Conservation (phyloP, 2,797 vertebrate species). For the Eulemur albifrons region DNA sequence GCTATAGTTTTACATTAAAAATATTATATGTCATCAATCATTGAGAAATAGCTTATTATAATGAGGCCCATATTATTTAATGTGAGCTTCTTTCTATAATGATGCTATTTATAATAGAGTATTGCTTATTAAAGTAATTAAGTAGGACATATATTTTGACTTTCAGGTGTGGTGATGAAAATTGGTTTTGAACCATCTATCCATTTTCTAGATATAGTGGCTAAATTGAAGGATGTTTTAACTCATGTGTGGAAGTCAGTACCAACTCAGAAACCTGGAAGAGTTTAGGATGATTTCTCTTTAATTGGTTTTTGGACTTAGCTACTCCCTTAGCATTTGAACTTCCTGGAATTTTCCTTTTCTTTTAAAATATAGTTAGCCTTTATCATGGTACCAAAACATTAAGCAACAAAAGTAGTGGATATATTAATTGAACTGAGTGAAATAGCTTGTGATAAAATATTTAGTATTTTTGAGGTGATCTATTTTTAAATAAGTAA, state of each 20-base stretch:
- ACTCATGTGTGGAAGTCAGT: neutral
- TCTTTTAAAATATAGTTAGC: neutral
- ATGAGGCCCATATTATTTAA: neutral
- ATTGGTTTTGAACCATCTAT: neutral
- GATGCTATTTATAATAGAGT: neutral
- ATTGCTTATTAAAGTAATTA: neutral
- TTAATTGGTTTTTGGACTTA: neutral
- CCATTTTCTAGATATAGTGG: neutral
- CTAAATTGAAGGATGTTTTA: neutral
- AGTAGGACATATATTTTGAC: neutral
- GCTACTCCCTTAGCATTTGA: neutral
- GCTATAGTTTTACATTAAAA: neutral
- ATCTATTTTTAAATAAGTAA: neutral
- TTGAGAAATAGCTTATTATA: neutral
- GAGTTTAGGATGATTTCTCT: neutral
- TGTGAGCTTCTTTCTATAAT: neutral
- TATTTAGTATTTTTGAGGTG: neutral
- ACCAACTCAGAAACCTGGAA: neutral
- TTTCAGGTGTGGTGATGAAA: constrained; percentile 31
- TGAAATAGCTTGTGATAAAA: neutral
- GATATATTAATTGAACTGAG: neutral
- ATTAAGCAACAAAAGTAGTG: neutral
- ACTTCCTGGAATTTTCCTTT: neutral
- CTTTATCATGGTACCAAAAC: neutral
- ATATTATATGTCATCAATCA: neutral